These are phyloP conservation scores for Drosophila sechellia DNA, from an alignment of 1,140 invertebrate genomes.

Conservation along the genomic window DNA sequence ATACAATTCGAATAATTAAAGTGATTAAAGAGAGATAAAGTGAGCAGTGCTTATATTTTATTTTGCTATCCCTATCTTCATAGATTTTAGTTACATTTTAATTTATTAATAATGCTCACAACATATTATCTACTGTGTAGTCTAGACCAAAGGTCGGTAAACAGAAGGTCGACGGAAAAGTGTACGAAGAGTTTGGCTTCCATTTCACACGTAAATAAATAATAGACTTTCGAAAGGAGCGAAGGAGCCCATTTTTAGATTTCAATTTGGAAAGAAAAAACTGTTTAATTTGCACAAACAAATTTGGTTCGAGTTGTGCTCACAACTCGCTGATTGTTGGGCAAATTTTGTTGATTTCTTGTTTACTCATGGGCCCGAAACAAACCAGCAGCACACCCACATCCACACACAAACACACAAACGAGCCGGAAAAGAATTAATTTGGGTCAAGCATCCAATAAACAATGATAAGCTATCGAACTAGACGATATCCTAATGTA, in stretches of 20 bases:
- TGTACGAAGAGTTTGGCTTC: slow-evolving; percentile 25
- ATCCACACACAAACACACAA: background rate
- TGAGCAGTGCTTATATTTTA: too few relatives aligned
- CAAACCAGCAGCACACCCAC: background rate
- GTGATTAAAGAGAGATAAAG: too few relatives aligned
- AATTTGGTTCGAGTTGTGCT: slow-evolving; percentile 20
- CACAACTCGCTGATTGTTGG: slow-evolving; percentile 42
- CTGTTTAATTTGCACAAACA: slow-evolving; percentile 48
- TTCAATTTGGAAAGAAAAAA: slow-evolving; percentile 40
- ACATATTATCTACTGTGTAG: background rate
- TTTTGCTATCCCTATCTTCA: too few relatives aligned
- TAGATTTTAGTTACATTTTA: background rate
- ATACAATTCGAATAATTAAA: too few relatives aligned
- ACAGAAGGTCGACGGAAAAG: background rate
- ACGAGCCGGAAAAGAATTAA: slow-evolving; percentile 2
- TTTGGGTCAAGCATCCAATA: slow-evolving; percentile 9
- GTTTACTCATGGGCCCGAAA: slow-evolving; percentile 17
- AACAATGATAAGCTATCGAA: slow-evolving; percentile 20
- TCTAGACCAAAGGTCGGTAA: background rate
- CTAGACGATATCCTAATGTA: slow-evolving; percentile 23
- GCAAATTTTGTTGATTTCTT: slow-evolving; percentile 41
- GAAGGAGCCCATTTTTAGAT: slow-evolving; percentile 24
- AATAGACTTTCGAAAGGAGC: slow-evolving; percentile 14
- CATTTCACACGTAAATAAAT: slow-evolving; percentile 58
- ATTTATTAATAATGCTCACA: background rate